Base-by-base conservation (phyloP, 2,888 invertebrate species). In the Gerosis bhagava region DNA sequence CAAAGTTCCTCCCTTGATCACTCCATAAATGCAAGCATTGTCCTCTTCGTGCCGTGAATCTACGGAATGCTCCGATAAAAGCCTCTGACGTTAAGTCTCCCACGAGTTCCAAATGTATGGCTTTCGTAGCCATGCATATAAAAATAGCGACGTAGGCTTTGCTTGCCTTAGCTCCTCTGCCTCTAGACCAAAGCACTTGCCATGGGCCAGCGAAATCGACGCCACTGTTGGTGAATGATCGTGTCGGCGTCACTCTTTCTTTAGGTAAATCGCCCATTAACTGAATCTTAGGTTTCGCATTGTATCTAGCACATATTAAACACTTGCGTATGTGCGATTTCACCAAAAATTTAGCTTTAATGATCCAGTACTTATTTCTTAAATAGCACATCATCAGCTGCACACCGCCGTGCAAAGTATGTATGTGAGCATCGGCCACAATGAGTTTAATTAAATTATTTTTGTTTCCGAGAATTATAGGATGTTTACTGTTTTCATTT, bases 1-100 rank as follows among this genome's bases (percentile, higher is more conserved):
- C 51, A 17, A 60, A 60, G 4, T 49, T 62, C 0, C 53, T 51
- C 1, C 55, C 58, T 29, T 64, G 60, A 22, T 64, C 60, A 21
- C 60, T 62, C 50, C 51, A 57, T 1, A 60, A 2, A 0, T 58
- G 51, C 7, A 29, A 24, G 17, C 50, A 52, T 11, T 36, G 47
- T 8, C 60, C 62, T 12, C 62, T 46, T 13, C 60, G 22, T 0
- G 59, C 34, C 1, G 54, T 48, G 36, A 63, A 57, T 4, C 59
- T 37, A 32, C 49, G 49, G 17, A 53, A 59, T 0, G 57, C 59
- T 3, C 53, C 51, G 5, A 57, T n/a, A 31, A 55, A 62, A 1
- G 42, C 52, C 13, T 47, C 25, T 12, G 50, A 6, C 0, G 51
- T 49, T 31, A 54, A 7, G 6, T 54, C 54, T 7, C 26, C 36